Evolutionary conservation across 2,888 invertebrate species (phyloP).

Genomic region (Portevinia maculata): DNA sequence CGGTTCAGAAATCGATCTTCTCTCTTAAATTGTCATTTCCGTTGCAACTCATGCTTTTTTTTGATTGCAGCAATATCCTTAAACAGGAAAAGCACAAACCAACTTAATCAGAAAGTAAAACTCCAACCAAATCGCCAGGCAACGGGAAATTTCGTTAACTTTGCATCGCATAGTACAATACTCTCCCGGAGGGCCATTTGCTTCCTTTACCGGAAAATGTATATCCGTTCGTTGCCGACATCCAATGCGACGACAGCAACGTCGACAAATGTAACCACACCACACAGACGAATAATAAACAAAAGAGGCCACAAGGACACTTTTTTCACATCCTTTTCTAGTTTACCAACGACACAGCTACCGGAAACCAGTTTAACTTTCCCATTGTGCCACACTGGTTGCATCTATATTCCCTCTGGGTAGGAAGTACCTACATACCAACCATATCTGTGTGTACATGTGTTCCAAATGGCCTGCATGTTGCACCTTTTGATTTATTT

Average conservation of each 20-base stretch:
- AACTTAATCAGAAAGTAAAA: conserved; percentile 1
- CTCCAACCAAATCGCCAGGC: conserved; percentile 38
- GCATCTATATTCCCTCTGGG: conserved; percentile 14
- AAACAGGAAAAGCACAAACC: background rate
- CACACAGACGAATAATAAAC: background rate
- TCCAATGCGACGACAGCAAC: conserved; percentile 41
- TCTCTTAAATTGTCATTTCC: conserved; percentile 1
- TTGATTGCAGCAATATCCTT: background rate
- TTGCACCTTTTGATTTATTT: conserved; percentile 72
- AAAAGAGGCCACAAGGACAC: conserved; percentile 56
- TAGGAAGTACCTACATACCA: no score
- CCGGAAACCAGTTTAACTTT: conserved; percentile 50
- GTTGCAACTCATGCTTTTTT: background rate
- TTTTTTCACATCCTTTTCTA: conserved; percentile 58
- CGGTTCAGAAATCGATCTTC: background rate
- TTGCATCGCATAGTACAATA: conserved; percentile 11
- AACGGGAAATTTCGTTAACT: conserved; percentile 50
- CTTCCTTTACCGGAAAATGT: conserved; percentile 61
- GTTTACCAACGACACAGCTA: conserved; percentile 56
- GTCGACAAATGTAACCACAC: conserved; percentile 2
- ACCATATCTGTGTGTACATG: background rate
- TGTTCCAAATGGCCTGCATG: conserved; percentile 25
- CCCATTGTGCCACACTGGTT: conserved; percentile 33
- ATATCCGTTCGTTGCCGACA: conserved; percentile 44
- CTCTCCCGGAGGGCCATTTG: conserved; percentile 55